These are phyloP conservation scores for Galerucella calmariensis DNA, from an alignment of 2,888 invertebrate species.

Conservation along the genomic window DNA sequence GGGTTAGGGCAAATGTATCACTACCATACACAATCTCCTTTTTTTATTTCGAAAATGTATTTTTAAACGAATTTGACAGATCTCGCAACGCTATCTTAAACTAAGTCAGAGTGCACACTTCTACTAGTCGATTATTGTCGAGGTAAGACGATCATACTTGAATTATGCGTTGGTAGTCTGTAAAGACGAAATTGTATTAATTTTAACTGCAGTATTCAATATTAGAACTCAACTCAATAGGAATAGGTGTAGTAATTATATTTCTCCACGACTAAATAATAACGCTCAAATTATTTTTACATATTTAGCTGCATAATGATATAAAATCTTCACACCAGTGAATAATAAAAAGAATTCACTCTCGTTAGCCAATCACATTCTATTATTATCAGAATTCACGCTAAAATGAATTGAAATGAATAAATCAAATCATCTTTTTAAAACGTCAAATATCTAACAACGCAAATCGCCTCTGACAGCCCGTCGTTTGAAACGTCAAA, in stretches of 20 bases:
- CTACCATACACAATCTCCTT: conserved; percentile 48
- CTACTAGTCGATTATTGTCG: conserved; percentile 42
- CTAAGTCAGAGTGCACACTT: conserved; percentile 32
- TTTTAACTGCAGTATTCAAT: conserved; percentile 3
- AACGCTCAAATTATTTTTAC: too few species aligned
- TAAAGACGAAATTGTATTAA: conserved; percentile 34
- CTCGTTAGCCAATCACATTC: too few species aligned
- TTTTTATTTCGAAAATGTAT: conserved; percentile 33
- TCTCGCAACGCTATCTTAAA: conserved; percentile 34
- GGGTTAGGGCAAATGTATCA: conserved; percentile 43
- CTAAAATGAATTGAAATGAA: too few species aligned
- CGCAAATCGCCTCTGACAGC: too few species aligned
- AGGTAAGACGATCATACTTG: conserved; percentile 45
- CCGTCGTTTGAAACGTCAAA: too few species aligned
- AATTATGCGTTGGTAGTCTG: conserved; percentile 32
- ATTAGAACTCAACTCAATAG: not conserved
- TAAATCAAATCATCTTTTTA: too few species aligned
- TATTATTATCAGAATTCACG: too few species aligned
- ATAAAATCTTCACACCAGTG: too few species aligned
- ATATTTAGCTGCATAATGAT: too few species aligned
- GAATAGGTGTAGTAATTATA: not conserved
- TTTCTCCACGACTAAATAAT: too few species aligned
- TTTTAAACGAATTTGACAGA: conserved; percentile 42
- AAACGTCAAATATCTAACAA: too few species aligned
- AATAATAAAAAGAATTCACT: too few species aligned